Evolutionary conservation across 2,888 invertebrate species (phyloP).

Genomic region (Colostygia pectinataria): DNA sequence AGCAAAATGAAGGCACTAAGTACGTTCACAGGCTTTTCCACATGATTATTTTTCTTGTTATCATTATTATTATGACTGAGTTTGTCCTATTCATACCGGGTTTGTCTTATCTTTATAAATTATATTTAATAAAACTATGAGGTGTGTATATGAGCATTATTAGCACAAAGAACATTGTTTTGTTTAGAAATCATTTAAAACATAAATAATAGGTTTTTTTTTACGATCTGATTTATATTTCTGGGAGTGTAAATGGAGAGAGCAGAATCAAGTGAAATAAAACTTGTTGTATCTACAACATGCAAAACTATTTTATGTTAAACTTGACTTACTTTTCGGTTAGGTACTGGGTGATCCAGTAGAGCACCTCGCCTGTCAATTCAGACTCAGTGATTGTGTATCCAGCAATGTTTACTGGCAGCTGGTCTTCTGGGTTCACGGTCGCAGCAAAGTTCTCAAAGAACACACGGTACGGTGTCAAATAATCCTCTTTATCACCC

Average conservation of each 20-base stretch:
- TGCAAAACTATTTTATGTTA: not conserved
- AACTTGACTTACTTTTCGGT: constrained; percentile 86
- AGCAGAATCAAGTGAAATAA: too few relatives aligned
- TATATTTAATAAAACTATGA: constrained; percentile 31
- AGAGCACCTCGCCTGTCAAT: constrained; percentile 88
- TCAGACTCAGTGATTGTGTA: constrained; percentile 87
- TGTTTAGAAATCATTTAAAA: not conserved
- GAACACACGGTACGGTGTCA: constrained; percentile 87
- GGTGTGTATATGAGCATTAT: constrained; percentile 18
- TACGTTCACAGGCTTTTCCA: not conserved
- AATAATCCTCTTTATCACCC: constrained; percentile 86
- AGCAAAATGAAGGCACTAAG: not conserved
- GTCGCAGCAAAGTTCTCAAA: constrained; percentile 88
- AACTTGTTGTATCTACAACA: not conserved
- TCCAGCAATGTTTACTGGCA: constrained; percentile 88
- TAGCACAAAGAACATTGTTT: not conserved
- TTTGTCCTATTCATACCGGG: constrained; percentile 19
- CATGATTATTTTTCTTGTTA: constrained; percentile 5
- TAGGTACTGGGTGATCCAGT: constrained; percentile 90
- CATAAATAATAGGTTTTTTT: too few relatives aligned
- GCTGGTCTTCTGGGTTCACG: constrained; percentile 87
- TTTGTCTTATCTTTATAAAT: constrained; percentile 38
- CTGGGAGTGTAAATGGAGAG: too few relatives aligned
- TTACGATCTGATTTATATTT: too few relatives aligned
- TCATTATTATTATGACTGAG: constrained; percentile 16